Conservation (phyloP, 2,113 vertebrate species). For the Bungarus multicinctus region DNA sequence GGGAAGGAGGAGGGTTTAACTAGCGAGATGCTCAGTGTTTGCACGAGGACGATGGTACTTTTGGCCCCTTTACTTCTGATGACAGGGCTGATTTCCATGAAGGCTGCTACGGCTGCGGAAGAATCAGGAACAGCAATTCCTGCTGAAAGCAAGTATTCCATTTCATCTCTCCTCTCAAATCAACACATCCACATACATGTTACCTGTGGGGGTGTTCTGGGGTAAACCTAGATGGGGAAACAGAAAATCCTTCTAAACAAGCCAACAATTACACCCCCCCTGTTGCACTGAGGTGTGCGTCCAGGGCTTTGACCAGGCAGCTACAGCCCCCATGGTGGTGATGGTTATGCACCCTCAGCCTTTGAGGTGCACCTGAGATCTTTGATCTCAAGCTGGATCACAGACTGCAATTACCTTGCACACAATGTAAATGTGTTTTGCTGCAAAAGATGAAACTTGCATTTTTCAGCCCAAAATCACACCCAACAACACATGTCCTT, state of each 20-base stretch:
- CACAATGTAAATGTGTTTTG: neutral
- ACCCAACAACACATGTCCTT: neutral
- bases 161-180: neutral
- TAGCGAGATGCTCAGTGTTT: constrained; percentile 55
- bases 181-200: neutral
- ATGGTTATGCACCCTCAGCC: neutral
- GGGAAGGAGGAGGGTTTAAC: constrained; percentile 27
- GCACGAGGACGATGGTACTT: constrained; percentile 43
- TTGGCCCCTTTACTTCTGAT: constrained; percentile 66
- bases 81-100: constrained; percentile 64
- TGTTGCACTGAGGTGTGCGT: neutral
- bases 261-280: neutral
- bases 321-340: neutral
- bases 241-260: neutral
- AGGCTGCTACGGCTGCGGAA: constrained; percentile 68
- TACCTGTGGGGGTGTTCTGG: no score
- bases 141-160: constrained; percentile 82
- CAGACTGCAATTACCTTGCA: neutral
- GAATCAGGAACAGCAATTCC: constrained; percentile 85
- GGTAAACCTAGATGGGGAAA: neutral
- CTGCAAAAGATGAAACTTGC: neutral
- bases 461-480: neutral
- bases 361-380: neutral
- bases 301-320: neutral
- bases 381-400: neutral